Conservation (phyloP, 2,797 vertebrate species). For the Protosalanx chinensis region DNA sequence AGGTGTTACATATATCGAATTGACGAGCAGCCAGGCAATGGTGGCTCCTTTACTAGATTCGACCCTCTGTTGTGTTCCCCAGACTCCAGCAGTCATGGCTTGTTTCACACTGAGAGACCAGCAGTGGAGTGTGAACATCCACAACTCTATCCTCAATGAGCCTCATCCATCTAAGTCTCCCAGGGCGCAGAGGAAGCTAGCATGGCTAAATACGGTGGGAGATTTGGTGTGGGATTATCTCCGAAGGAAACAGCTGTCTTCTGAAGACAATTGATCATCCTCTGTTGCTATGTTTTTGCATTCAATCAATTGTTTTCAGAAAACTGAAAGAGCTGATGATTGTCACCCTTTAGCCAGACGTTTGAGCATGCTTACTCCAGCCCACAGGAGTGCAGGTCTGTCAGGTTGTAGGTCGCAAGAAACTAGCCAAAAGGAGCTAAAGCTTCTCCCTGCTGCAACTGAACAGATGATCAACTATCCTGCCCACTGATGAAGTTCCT, state of each 20-base stretch:
- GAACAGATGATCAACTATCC: no score
- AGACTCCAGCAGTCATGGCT: slow-evolving; percentile 11
- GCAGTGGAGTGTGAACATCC: slow-evolving; percentile 1
- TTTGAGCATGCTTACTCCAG: no score
- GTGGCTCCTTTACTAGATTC: slow-evolving; percentile 4
- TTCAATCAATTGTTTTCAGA: neutral
- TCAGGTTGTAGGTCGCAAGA: neutral
- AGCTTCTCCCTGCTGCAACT: neutral
- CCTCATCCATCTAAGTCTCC: slow-evolving; percentile 22
- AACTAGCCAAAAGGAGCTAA: neutral
- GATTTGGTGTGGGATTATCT: neutral
- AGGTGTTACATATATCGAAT: slow-evolving; percentile 7
- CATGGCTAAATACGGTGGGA: slow-evolving; percentile 1
- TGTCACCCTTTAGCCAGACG: neutral
- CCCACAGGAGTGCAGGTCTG: slow-evolving; percentile 1
- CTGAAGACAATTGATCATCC: slow-evolving; percentile 10
- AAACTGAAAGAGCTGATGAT: neutral
- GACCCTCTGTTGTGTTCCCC: slow-evolving; percentile 8
- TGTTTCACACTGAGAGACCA: slow-evolving; percentile 4
- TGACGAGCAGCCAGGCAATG: slow-evolving; percentile 2
- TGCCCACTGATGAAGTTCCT: neutral
- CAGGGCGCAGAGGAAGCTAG: neutral
- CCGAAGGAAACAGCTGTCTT: neutral
- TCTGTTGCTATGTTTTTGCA: slow-evolving; percentile 5
- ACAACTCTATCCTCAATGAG: slow-evolving; percentile 16